Evolutionary conservation across 2,797 vertebrate genomes (phyloP), one percentile per base, ranked within the genome.

Genomic region (Onychomys arenicola): DNA sequence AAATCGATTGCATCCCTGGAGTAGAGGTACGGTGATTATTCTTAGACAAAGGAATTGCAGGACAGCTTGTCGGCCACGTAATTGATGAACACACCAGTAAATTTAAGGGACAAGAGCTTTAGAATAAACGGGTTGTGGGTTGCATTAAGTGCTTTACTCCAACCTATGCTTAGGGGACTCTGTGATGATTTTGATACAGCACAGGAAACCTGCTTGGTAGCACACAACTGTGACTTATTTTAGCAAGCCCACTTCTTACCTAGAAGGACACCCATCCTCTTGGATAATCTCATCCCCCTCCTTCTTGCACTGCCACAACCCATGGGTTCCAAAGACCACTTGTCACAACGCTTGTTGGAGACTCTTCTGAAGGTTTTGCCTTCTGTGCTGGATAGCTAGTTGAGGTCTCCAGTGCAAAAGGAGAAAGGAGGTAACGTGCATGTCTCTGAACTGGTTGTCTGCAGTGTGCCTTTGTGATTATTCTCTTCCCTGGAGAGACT

Each of bases 31-130:
- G n/a, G 87, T 7, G 37, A 93, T 93, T 91, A 89, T 61, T 97
- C 82, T 78, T 21, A 75, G 76, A 94, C 90, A 95, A 84, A 90
- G 61, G 81, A 82, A 75, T 59, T 14, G 25, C 43, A 73, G 77
- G 90, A 52, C 55, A 87, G 65, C 85, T 23, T 78, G 82, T 71
- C n/a, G 4, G 29, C n/a, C 23, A 43, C 2, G 25, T 90, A 82
- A 91, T 17, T 46, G 94, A 84, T 85, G 92, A 78, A 90, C 83
- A 32, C 14, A 46, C 73, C 52, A 25, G 23, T 40, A 75, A 69
- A 94, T 81, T 76, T 81, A 94, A 93, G 94, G 87, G 83, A 81
- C 57, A 76, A 61, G 81, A 84, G 91, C 82, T 91, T 46, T 81
- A 77, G 88, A 85, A 90, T 87, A 59, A 93, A 55, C 49, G 43